Base-by-base conservation (phyloP, 1,140 invertebrate genomes). In the Sminthurides bifidus region DNA sequence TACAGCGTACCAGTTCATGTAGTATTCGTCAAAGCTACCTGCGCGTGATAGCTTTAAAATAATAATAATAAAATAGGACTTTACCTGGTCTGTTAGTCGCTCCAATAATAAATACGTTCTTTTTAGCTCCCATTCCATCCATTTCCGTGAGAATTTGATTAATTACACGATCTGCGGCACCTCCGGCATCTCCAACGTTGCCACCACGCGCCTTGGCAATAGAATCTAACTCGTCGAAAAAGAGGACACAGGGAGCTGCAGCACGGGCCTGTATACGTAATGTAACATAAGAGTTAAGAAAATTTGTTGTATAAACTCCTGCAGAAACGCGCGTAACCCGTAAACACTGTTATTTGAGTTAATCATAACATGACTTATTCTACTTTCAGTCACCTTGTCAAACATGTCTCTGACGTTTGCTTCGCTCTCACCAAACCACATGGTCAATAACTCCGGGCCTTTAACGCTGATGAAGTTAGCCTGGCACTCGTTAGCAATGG, bases 401-500 rank as follows among this genome's bases (percentile, higher is more conserved):
- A 99, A 99, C 61, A 98, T 94, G 73, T 99, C 95, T 68, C 96
- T 76, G 54, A 99, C 95, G 71, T 99, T 99, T 40, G 96, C 94
- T 76, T 99, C 96, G 44, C 93, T 98, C 75, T 99, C 95, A 74
- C 96, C 96, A 73, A 99, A 99, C 96, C 96, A 99, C 96, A 99
- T 99, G 35, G 96, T 99, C 33, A 99, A 78, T 49, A 99, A 76
- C 74, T 99, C 96, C 0, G 96, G 96, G 5, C 95, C 95, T 73
- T 99, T 99, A 59, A 99, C 93, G 1, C 92, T 97, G 67, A 99
- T 99, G 70, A 99, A 99, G 71, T 99, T 99, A 2, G 95, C 95
- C 73, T 99, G 95, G 68, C 96, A 99, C 74, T 99, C 96, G 72
- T 98, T 98, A 41, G 96, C 96, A 67, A 99, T 99, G 4, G 96